Evolutionary conservation across 2,888 invertebrate species (phyloP), one percentile per base, ranked within the genome.

Genomic region (Aleiodes testaceus): DNA sequence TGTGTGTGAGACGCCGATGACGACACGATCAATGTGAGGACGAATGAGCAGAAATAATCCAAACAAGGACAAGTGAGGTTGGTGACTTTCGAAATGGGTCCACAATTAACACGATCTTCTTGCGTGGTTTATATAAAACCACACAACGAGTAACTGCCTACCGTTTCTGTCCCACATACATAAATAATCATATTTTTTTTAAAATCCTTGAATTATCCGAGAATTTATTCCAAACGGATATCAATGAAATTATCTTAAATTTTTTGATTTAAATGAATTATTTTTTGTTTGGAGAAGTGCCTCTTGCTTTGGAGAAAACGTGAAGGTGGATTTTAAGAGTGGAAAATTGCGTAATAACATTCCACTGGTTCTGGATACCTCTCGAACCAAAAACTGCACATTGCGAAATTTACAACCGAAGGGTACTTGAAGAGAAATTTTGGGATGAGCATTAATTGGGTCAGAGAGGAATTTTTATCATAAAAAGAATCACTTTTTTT

Each of bases 21-120:
- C 20, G 63, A 45, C 44, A 63, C 66, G 71, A 69, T 71, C 71
- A 69, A 72, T 70, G 50, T 72, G 55, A 55, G 7, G 30, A 47
- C n/a, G 49, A 14, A n/a, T 11, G 22, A 30, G 12, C 11, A 7
- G 11, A 20, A 45, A 45, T 20, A 63, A 63, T 45, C 11, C 36
- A 3, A 61, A 45, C 45, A 44, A 63, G 45, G 63, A 63, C 45
- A 63, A 45, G 22, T 26, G 45, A 22, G 45, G 59, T 59, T 59
- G 47, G 47, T 47, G 45, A 63, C 20, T 63, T 63, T 63, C 63
- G 63, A 63, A 63, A 63, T 63, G 20, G 45, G 22, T 45, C 45
- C 45, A 45, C 63, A 63, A 63, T 63, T 63, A 63, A 45, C 45
- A 63, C 45, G n/a, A 26, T 63, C 26, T 44, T 63, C 45, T 42